A percentile compares a stretch with the other conserved stretches of the same genome.
These are phyloP conservation scores for Colistium nudipinnis DNA, from an alignment of 2,113 vertebrate genomes.

Conservation along the genomic window DNA sequence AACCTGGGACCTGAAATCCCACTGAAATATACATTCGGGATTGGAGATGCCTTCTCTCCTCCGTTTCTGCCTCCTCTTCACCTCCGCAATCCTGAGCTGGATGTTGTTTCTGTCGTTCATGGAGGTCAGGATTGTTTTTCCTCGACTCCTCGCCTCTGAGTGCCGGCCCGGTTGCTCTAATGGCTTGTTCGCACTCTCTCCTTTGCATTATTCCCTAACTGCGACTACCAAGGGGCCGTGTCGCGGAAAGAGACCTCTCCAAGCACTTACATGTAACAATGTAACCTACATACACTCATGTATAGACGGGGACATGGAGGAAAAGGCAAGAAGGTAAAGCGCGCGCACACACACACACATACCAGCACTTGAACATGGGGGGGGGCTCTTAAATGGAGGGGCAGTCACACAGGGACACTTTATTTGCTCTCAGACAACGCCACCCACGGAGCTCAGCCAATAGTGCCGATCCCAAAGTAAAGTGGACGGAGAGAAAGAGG, in stretches of 20 bases:
- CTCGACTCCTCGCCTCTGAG: conserved; percentile 37
- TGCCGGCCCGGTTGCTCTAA: conserved; percentile 62
- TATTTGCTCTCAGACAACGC: conserved; percentile 55
- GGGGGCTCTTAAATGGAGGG: conserved; percentile 35
- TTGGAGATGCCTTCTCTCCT: conserved; percentile 24
- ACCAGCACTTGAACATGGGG: conserved; percentile 24
- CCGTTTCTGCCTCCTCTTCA: conserved; percentile 13
- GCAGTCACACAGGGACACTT: conserved; percentile 43
- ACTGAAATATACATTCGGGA: conserved; percentile 38
- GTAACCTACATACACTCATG: conserved; percentile 52
- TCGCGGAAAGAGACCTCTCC: conserved; percentile 50
- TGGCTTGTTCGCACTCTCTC: conserved; percentile 63
- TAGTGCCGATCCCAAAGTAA: conserved; percentile 53
- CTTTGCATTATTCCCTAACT: conserved; percentile 67
- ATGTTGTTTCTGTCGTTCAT: conserved; percentile 30
- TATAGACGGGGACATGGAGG: conserved; percentile 33
- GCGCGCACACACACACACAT: conserved; percentile 22
- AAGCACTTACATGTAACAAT: conserved; percentile 56
- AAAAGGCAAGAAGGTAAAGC: conserved; percentile 19
- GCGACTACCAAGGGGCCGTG: conserved; percentile 64
- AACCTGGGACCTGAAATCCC: conserved; percentile 36
- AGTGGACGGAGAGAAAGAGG: conserved; percentile 35
- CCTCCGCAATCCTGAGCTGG: conserved; percentile 10
- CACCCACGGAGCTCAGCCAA: conserved; percentile 45
- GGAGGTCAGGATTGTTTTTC: conserved; percentile 58